A percentile compares a stretch with the other conserved stretches of the same genome.
Evolutionary conservation across 2,888 invertebrate species (phyloP).

Genomic region (Thumatha senex): DNA sequence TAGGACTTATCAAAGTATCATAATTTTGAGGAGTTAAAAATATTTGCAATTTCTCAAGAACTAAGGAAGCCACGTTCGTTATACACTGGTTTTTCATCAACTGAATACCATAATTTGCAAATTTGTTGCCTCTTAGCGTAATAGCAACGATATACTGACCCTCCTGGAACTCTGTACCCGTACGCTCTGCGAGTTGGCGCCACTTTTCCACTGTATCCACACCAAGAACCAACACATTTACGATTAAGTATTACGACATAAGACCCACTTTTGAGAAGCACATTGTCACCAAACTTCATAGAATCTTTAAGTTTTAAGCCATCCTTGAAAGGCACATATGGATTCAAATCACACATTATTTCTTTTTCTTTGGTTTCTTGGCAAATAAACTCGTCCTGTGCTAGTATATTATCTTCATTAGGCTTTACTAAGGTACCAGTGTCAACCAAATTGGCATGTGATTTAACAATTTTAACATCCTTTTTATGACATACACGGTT

Average conservation of each 20-base stretch:
- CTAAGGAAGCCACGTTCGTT: slow-evolving; percentile 43
- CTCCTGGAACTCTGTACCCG: slow-evolving; percentile 57
- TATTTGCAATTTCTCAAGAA: not conserved
- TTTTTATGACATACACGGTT: slow-evolving; percentile 68
- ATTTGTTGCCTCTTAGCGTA: slow-evolving; percentile 68
- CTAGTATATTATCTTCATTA: slow-evolving; percentile 55
- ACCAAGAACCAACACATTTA: slow-evolving; percentile 58
- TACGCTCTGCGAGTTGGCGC: slow-evolving; percentile 42
- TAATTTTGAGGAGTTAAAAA: not conserved
- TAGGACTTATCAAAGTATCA: not conserved
- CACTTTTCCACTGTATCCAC: slow-evolving; percentile 58
- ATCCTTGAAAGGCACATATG: slow-evolving; percentile 52
- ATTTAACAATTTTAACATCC: slow-evolving; percentile 43
- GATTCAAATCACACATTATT: slow-evolving; percentile 63
- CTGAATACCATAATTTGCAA: slow-evolving; percentile 53
- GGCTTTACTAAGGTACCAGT: slow-evolving; percentile 61
- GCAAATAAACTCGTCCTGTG: slow-evolving; percentile 71
- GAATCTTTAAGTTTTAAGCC: slow-evolving; percentile 53
- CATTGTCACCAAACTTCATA: slow-evolving; percentile 42
- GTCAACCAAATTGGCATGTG: slow-evolving; percentile 59
- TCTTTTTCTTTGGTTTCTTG: slow-evolving; percentile 51
- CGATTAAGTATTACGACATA: slow-evolving; percentile 49
- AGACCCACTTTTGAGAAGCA: slow-evolving; percentile 58
- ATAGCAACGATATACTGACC: slow-evolving; percentile 63
- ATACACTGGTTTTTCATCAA: slow-evolving; percentile 31